Conservation (phyloP, 1,140 invertebrate genomes). For the Anadara kagoshimensis region DNA sequence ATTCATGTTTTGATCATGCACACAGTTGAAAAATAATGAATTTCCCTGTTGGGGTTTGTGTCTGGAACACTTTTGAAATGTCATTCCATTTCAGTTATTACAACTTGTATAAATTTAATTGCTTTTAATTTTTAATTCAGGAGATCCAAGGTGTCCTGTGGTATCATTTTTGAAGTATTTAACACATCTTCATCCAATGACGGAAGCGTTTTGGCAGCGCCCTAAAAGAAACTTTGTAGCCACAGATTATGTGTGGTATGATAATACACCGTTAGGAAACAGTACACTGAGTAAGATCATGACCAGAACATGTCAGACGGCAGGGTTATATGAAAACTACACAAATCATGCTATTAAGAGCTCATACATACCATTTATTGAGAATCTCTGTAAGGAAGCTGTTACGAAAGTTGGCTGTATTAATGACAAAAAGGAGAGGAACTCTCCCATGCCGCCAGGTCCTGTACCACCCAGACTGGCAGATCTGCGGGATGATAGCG, state of each 20-base stretch:
- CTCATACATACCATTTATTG: conserved; percentile 61
- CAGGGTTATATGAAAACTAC: conserved; percentile 63
- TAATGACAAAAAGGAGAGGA: conserved; percentile 11
- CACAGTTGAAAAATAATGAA: no score
- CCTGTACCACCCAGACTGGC: background rate
- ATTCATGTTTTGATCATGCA: no score
- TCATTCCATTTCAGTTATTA: no score
- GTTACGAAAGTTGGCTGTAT: conserved; percentile 31
- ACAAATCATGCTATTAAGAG: conserved; percentile 64
- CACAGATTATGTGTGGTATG: conserved; percentile 65
- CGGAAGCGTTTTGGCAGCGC: conserved; percentile 66
- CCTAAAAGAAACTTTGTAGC: conserved; percentile 60
- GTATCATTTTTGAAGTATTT: conserved; percentile 61
- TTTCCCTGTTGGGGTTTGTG: no score
- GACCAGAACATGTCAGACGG: conserved; percentile 56
- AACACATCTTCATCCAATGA: conserved; percentile 67
- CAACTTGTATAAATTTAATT: no score
- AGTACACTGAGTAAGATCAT: conserved; percentile 64
- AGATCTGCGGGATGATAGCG: conserved; percentile 7
- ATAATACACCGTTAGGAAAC: conserved; percentile 62
- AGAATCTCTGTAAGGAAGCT: conserved; percentile 58
- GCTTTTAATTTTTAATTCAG: no score
- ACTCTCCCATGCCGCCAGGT: background rate
- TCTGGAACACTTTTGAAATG: no score
- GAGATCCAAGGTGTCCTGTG: conserved; percentile 64